Conservation (phyloP, 2,113 vertebrate species). For the Microtus montanus region DNA sequence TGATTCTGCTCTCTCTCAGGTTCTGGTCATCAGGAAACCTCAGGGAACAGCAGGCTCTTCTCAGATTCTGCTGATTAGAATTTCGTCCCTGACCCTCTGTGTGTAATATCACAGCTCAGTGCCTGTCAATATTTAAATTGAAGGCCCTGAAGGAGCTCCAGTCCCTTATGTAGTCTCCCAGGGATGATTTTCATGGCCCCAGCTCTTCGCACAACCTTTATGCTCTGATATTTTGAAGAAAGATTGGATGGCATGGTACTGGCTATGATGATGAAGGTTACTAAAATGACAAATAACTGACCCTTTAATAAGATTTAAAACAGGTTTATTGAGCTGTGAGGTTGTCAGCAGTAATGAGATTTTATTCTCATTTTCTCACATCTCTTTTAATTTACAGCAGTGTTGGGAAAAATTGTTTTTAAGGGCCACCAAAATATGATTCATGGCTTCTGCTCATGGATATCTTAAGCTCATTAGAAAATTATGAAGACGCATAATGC, state of each 20-base stretch:
- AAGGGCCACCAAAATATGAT: constrained; percentile 73
- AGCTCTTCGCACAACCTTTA: constrained; percentile 58
- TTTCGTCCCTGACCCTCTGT: constrained; percentile 15
- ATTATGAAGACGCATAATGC: constrained; percentile 75
- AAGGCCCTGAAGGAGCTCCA: neutral
- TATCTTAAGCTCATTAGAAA: constrained; percentile 77
- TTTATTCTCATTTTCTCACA: constrained; percentile 75
- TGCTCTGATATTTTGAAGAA: constrained; percentile 67
- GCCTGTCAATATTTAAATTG: constrained; percentile 54
- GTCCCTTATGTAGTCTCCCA: neutral
- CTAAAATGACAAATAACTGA: constrained; percentile 72
- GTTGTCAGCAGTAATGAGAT: constrained; percentile 77
- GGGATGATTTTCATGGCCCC: constrained; percentile 20
- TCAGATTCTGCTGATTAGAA: neutral
- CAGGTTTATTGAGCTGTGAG: constrained; percentile 72
- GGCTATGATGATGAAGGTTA: constrained; percentile 69
- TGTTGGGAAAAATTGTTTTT: constrained; percentile 67
- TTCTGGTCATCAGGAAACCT: neutral
- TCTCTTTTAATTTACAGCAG: constrained; percentile 75
- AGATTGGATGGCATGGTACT: constrained; percentile 38
- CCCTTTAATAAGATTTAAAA: constrained; percentile 76
- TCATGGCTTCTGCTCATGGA: constrained; percentile 70
- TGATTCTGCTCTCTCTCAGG: neutral
- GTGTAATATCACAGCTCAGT: constrained; percentile 38
- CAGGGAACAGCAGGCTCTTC: neutral